Evolutionary conservation across 2,888 invertebrate species (phyloP), one percentile per base, ranked within the genome.

Genomic region (Diarsia brunnea): DNA sequence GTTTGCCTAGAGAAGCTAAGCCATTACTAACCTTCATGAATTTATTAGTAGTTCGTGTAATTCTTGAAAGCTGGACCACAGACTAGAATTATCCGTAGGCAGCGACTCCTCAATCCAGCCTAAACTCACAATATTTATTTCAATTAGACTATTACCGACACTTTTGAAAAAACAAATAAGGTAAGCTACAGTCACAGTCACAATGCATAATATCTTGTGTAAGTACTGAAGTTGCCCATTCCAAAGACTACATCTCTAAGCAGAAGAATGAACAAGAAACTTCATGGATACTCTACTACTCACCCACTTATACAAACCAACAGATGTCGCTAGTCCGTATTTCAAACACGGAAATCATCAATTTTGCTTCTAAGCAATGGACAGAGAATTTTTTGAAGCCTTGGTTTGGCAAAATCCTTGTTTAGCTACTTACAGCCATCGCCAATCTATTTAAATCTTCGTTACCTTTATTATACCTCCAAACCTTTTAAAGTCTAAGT

Each of bases 401-500:
- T 11, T 24, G 24, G 19, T 14, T 21, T 14, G 19, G 63, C n/a
- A 49, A 49, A 53, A n/a, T 5, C 11, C 12, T 31, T 38, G 4
- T 16, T 27, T 31, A 45, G 45, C 11, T n/a, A 27, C 43, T 4
- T 21, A 60, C 38, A 14, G n/a, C 19, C 16, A 24, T 27, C 4
- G 14, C 16, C 11, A 4, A 43, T 21, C 67, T 8, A 58, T 38
- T 24, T 47, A 49, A 64, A 38, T 38, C n/a, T 24, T 31, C 27
- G 16, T 27, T 31, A 55, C 65, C n/a, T n/a, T 75, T 43, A 72
- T n/a, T 38, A 58, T 7, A 64, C 21, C 19, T 53, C 27, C 45
- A 58, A 75, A 58, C 64, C 55, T 73, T 73, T 75, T 2, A 75
- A 65, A 65, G 21, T n/a, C n/a, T 51, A n/a, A 69, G 24, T 24